Evolutionary conservation across 2,797 vertebrate genomes (phyloP), one percentile per base, ranked within the genome.

Genomic region (Gouania willdenowi): DNA sequence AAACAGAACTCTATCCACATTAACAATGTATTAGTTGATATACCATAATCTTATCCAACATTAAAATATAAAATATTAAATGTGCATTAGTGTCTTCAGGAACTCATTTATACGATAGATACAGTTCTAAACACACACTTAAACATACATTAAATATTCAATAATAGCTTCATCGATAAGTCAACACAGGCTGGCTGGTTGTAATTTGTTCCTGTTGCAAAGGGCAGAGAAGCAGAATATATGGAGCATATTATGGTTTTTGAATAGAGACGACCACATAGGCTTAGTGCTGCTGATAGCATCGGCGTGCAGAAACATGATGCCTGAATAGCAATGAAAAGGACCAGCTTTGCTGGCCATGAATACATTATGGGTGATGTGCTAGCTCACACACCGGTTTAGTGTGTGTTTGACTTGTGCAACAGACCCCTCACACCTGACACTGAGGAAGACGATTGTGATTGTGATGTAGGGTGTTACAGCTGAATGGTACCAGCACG

Each of bases 261-360:
- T 70, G 59, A 79, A 79, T 60, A 52, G 61, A 47, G 55, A 39
- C 34, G 54, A 59, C 64, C 59, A 54, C 34, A 10, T 24, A 8
- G 66, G 44, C 32, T 44, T 62, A 64, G 56, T 75, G 61, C 43
- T 23, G 54, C 51, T 39, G 78, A 72, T 74, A 57, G 53, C 68
- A 71, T 76, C 76, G 56, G 47, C 37, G 49, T 57, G 55, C 49
- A 42, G 40, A 71, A 76, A 74, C 55, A 59, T 28, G 44, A 61
- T 3, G 29, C 31, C 37, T 66, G 66, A 75, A 67, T 53, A 52
- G 57, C 32, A 49, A 34, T 40, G 36, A 71, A 69, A 73, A 59
- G 45, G 52, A 67, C 63, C 43, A 12, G 46, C 40, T 33, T 27
- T 34, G 20, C 42, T 33, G 53, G 20, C 19, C 22, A 29, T 32